These are phyloP conservation scores for Megalonaias nervosa DNA, from an alignment of 1,140 invertebrate species.

Conservation along the genomic window DNA sequence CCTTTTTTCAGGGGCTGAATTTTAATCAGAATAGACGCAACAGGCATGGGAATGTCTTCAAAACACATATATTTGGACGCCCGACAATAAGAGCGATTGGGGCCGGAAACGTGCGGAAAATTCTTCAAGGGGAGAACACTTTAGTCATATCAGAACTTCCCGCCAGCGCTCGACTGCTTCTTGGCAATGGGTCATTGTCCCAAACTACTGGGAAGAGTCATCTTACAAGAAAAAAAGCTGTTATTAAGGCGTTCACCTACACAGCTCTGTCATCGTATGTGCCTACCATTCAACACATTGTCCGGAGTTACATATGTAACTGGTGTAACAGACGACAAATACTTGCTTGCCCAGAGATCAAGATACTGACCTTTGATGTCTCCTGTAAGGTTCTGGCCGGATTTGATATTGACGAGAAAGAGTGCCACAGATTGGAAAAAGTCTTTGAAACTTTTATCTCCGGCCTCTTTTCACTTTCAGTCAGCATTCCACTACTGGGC, in stretches of 20 bases:
- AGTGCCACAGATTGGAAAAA: constrained; percentile 33
- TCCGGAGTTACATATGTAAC: constrained; percentile 37
- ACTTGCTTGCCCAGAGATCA: constrained; percentile 51
- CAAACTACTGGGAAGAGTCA: constrained; percentile 50
- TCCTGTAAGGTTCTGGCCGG: constrained; percentile 51
- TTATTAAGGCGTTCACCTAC: constrained; percentile 56
- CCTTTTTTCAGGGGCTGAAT: constrained; percentile 43
- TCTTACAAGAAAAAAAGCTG: constrained; percentile 40
- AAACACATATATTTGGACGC: constrained; percentile 60
- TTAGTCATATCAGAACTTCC: constrained; percentile 62
- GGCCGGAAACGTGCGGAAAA: constrained; percentile 50
- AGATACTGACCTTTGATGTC: constrained; percentile 53
- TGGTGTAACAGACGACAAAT: constrained; percentile 51
- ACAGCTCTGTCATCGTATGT: constrained; percentile 51
- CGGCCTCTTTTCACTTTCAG: constrained; percentile 55
- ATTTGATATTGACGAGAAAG: constrained; percentile 34
- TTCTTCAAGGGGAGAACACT: constrained; percentile 56
- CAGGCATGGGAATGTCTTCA: constrained; percentile 59
- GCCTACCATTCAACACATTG: constrained; percentile 44
- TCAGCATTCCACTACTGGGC: constrained; percentile 49
- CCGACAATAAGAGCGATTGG: constrained; percentile 62
- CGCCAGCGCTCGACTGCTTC: constrained; percentile 44
- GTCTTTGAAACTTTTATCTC: constrained; percentile 45
- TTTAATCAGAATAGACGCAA: constrained; percentile 49
- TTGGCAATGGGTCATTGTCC: constrained; percentile 51